These are phyloP conservation scores for Psophia crepitans DNA, from an alignment of 2,113 vertebrate genomes.

Conservation along the genomic window DNA sequence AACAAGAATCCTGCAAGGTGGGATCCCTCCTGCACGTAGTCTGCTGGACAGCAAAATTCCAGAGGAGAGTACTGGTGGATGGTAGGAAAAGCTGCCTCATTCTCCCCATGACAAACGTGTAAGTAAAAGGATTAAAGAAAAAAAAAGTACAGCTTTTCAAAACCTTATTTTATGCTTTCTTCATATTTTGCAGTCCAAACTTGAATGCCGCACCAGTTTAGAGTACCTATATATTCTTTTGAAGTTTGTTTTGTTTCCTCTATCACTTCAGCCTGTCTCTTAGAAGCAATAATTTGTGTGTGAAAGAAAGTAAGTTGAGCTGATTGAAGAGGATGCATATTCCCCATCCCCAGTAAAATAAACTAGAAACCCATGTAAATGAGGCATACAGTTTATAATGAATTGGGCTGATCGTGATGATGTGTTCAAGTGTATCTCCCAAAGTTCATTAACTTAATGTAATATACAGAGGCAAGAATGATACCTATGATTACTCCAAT, in stretches of 20 bases:
- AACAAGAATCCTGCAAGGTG: background rate
- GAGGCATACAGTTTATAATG: conserved; percentile 59
- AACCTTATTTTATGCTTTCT: background rate
- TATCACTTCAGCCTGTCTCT: background rate
- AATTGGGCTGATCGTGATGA: conserved; percentile 37
- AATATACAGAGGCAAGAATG: conserved; percentile 31
- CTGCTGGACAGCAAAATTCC: background rate
- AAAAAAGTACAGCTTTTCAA: background rate
- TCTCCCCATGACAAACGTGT: background rate
- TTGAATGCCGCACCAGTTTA: background rate
- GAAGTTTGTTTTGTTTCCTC: background rate
- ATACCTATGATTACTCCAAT: conserved; percentile 56
- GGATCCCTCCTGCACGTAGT: background rate
- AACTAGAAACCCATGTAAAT: conserved; percentile 56
- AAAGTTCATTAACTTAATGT: conserved; percentile 70
- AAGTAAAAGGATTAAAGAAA: background rate
- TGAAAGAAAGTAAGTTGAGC: background rate
- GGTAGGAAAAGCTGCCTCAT: background rate
- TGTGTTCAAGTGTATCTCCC: conserved; percentile 58
- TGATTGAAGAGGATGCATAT: background rate
- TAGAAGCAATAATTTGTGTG: background rate
- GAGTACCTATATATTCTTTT: background rate
- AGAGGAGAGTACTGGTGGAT: background rate
- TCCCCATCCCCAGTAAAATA: conserved; percentile 19
- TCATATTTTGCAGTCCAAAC: background rate